These are phyloP conservation scores for Euzophera pinguis DNA, from an alignment of 2,888 invertebrate genomes.

Conservation along the genomic window DNA sequence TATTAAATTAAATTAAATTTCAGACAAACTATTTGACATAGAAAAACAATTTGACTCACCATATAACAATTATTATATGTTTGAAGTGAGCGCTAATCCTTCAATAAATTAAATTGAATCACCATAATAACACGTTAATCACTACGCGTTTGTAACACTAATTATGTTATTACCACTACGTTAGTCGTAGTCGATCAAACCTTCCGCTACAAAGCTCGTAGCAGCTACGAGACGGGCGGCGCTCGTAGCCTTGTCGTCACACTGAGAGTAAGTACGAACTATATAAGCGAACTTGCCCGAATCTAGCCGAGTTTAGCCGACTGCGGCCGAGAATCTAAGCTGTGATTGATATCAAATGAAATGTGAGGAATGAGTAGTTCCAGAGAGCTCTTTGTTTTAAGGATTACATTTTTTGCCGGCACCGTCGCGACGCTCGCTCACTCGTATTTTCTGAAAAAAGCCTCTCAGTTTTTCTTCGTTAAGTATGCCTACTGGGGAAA, in stretches of 20 bases:
- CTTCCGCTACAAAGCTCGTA: conserved; percentile 42
- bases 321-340: conserved; percentile 56
- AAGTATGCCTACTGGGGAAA: conserved; percentile 25
- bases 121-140: conserved; percentile 39
- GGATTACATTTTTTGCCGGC: conserved; percentile 57
- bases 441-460: conserved; percentile 30
- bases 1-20: no score
- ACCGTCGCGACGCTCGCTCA: conserved; percentile 23
- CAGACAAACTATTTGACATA: neutral
- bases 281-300: conserved; percentile 7
- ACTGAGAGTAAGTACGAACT: conserved; percentile 39
- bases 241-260: conserved; percentile 55
- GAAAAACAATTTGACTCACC: conserved; percentile 41
- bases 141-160: conserved; percentile 27
- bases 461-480: conserved; percentile 23
- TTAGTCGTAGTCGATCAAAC: conserved; percentile 41
- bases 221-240: conserved; percentile 52
- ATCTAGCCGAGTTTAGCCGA: conserved; percentile 52
- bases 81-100: conserved; percentile 38
- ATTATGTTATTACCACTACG: conserved; percentile 41
- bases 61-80: conserved; percentile 47
- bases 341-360: conserved; percentile 79
- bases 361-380: conserved; percentile 76
- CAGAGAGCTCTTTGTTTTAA: conserved; percentile 69
- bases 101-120: conserved; percentile 32